Conservation (phyloP, 2,888 invertebrate species). For the Crepidodera aurea region DNA sequence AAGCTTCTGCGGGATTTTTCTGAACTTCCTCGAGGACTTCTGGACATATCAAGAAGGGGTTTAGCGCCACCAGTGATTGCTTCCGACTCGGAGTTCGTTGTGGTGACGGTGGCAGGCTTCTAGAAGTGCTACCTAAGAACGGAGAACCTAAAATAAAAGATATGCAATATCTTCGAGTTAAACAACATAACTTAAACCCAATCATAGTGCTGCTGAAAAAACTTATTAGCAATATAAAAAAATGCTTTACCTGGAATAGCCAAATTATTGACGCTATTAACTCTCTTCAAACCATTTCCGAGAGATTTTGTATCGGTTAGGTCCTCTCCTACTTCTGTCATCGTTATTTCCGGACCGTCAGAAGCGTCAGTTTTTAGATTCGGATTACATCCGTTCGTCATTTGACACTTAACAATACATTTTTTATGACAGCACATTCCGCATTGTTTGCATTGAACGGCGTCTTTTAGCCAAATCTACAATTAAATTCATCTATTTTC, state of each 20-base stretch:
- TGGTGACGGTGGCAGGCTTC: conserved; percentile 79
- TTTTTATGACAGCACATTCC: conserved; percentile 95
- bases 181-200: no score
- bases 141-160: conserved; percentile 62
- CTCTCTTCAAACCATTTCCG: conserved; percentile 69
- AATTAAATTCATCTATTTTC: no score
- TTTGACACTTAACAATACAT: conserved; percentile 87
- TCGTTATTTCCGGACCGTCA: conserved; percentile 62
- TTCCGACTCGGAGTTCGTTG: conserved; percentile 77
- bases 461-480: conserved; percentile 96
- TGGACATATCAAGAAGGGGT: conserved; percentile 68
- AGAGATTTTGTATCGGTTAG: conserved; percentile 46
- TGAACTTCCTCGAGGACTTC: conserved; percentile 58
- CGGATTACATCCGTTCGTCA: conserved; percentile 68
- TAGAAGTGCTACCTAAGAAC: conserved; percentile 63
- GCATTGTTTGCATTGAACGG: conserved; percentile 90
- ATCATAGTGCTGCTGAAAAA: no score
- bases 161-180: no score
- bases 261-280: conserved; percentile 75
- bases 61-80: conserved; percentile 69
- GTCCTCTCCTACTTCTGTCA: conserved; percentile 58
- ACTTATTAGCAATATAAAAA: not conserved
- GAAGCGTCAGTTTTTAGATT: conserved; percentile 46
- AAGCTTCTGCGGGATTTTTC: conserved; percentile 58
- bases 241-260: conserved; percentile 69